phyloP scores from a whole-genome alignment of 2,113 vertebrate species.

The Narcine bancroftii region DNA sequence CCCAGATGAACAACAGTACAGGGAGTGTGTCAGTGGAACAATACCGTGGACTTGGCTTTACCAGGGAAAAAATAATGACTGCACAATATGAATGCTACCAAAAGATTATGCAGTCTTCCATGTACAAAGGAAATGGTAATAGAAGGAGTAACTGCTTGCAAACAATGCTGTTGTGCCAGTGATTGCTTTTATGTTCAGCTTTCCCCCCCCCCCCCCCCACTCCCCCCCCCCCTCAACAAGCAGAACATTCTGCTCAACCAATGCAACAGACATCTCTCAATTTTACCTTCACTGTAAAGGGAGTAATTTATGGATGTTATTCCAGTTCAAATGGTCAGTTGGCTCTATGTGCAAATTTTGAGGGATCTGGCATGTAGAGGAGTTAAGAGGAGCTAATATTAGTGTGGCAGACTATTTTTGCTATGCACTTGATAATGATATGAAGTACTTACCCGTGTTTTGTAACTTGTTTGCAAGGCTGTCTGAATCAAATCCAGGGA shows the following conservation, averaged over 20 bases:
- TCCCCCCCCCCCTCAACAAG: not conserved
- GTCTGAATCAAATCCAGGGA: conserved; percentile 13
- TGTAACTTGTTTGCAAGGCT: not conserved
- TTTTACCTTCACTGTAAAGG: not conserved
- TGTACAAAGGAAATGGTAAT: conserved; percentile 47
- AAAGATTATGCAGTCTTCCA: conserved; percentile 77
- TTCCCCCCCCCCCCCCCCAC: not conserved
- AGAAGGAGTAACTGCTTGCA: not conserved
- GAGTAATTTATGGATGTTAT: not conserved
- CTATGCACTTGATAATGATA: not conserved
- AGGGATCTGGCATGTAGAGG: not conserved
- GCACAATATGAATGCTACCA: conserved; percentile 97
- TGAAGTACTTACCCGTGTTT: not conserved
- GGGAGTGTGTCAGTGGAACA: conserved; percentile 47
- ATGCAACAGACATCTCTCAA: not conserved
- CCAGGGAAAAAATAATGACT: conserved; percentile 85
- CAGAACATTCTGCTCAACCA: not conserved
- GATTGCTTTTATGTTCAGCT: not conserved
- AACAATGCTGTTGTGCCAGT: too few relatives aligned
- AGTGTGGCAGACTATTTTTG: not conserved
- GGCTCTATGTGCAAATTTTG: not conserved
- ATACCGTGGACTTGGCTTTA: conserved; percentile 59
- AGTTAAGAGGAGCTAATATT: not conserved
- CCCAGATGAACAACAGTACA: conserved; percentile 50
- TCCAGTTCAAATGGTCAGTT: conserved; percentile 1